Conservation (phyloP, 2,113 vertebrate species). For the Macrotus californicus region DNA sequence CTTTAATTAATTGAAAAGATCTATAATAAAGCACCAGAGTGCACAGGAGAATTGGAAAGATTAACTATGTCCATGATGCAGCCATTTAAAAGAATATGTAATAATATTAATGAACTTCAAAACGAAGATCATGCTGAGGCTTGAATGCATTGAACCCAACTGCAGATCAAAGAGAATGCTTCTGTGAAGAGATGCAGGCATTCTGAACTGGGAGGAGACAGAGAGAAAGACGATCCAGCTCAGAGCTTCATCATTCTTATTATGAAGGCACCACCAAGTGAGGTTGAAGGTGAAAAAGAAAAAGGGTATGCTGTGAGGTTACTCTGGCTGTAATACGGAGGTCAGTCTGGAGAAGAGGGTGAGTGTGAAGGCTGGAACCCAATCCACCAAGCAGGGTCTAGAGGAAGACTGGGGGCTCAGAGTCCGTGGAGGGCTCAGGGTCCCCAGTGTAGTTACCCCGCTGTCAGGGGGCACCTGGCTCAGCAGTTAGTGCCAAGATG, state of each 20-base stretch:
- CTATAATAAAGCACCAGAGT: neutral
- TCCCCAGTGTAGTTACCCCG: neutral
- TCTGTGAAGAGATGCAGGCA: neutral
- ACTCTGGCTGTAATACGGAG: neutral
- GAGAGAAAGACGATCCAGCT: neutral
- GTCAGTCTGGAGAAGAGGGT: neutral
- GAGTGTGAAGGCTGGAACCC: neutral
- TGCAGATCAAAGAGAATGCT: neutral
- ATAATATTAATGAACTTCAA: neutral
- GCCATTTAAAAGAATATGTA: neutral
- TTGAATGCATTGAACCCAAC: neutral
- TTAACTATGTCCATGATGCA: neutral
- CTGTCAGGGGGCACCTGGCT: neutral
- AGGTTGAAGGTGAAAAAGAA: neutral
- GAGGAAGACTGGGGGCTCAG: neutral
- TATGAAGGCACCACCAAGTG: neutral
- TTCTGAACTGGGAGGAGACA: neutral
- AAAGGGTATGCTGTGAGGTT: neutral
- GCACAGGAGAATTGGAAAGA: neutral
- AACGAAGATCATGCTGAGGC: neutral
- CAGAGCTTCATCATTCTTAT: neutral
- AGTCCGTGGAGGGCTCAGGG: no score
- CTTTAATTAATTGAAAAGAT: neutral
- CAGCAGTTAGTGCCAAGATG: neutral
- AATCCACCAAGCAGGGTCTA: neutral